Percentiles rank a stretch among this genome's conserved stretches.
phyloP scores from a whole-genome alignment of 2,113 vertebrate species.

The Datnioides undecimradiatus region DNA sequence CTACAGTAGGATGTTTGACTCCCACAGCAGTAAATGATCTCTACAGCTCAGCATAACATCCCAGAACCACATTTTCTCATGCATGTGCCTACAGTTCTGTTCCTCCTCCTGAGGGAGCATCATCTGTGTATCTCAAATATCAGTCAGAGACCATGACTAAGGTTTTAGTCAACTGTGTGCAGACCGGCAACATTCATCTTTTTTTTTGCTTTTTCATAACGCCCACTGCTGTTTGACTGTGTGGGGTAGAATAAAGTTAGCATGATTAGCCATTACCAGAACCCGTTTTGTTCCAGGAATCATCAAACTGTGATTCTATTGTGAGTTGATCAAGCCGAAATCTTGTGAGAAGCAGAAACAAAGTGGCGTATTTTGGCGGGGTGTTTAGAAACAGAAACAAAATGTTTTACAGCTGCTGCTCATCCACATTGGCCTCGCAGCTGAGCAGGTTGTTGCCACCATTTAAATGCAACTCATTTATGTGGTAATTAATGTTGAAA shows the following conservation, averaged over 20 bases:
- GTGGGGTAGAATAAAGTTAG: conserved; percentile 8
- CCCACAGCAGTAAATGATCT: neutral
- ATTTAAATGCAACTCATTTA: neutral
- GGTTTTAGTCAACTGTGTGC: no score
- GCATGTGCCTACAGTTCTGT: neutral
- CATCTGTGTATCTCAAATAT: neutral
- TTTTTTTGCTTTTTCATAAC: neutral
- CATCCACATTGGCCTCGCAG: neutral
- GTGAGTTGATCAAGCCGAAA: no score
- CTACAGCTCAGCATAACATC: neutral
- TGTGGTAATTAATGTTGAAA: conserved; percentile 13
- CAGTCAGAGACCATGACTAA: neutral
- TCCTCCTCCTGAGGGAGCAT: neutral
- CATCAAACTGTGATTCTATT: neutral
- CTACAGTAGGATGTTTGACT: neutral
- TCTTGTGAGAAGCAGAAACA: neutral
- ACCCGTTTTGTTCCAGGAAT: neutral
- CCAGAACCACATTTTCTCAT: neutral
- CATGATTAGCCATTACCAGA: conserved; percentile 4
- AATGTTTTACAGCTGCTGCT: conserved; percentile 31
- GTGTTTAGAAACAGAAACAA: neutral
- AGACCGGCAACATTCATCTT: neutral
- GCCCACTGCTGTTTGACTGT: neutral
- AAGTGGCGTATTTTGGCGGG: neutral
- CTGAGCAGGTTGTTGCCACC: neutral